Percentiles rank a stretch among this genome's conserved stretches.
These are phyloP conservation scores for Latrodectus hesperus DNA, from an alignment of 2,888 invertebrate species.

Conservation along the genomic window DNA sequence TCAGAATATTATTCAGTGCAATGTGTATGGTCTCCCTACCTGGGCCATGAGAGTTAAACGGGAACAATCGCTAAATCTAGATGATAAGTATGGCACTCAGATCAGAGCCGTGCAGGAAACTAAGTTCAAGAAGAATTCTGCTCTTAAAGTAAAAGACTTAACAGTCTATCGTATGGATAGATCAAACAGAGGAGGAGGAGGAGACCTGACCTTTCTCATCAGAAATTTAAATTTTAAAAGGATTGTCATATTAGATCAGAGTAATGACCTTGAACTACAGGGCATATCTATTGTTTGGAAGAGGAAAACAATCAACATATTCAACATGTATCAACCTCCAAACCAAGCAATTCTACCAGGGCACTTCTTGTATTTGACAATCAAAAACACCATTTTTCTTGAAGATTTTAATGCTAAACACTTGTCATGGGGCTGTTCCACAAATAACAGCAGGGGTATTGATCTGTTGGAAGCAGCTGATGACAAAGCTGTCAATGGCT, in stretches of 20 bases:
- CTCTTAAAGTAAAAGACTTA: slow-evolving; percentile 1
- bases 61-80: neutral
- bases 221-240: slow-evolving; percentile 1
- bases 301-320: neutral
- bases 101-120: neutral
- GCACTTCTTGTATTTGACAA: neutral
- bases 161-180: neutral
- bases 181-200: neutral
- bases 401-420: neutral
- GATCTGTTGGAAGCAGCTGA: neutral
- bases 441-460: too few species aligned
- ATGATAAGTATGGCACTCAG: neutral
- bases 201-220: neutral
- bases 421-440: neutral
- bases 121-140: neutral
- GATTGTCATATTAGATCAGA: neutral
- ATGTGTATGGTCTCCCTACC: neutral
- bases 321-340: neutral
- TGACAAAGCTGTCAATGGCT: too few species aligned
- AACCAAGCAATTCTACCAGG: neutral
- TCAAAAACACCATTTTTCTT: neutral
- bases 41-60: neutral
- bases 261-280: neutral
- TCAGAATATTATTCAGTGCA: neutral
- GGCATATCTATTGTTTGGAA: neutral